Conservation (phyloP, 2,113 vertebrate genomes). For the human region DNA sequence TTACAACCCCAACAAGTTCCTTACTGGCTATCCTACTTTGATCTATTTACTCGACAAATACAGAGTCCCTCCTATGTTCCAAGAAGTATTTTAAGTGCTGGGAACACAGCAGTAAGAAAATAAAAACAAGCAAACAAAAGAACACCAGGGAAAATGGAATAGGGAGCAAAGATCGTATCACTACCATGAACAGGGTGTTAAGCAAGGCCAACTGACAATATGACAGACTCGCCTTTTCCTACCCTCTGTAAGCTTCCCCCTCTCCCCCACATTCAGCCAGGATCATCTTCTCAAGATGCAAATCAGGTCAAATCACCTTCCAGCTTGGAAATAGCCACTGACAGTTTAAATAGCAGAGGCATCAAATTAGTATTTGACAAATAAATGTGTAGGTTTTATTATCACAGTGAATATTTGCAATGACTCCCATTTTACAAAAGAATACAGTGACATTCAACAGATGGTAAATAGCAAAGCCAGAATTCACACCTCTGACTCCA, state of each 20-base stretch:
- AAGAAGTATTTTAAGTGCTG: not conserved
- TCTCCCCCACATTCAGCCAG: not conserved
- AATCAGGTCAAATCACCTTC: not conserved
- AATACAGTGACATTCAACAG: not conserved
- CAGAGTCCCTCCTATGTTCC: not conserved
- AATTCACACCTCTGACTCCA: not conserved
- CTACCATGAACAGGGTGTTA: not conserved
- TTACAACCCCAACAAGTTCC: not conserved
- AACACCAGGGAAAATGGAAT: not conserved
- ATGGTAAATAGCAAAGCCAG: not conserved
- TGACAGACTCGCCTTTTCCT: too few relatives aligned
- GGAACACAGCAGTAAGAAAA: not conserved
- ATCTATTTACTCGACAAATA: not conserved
- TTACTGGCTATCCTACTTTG: not conserved
- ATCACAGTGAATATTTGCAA: not conserved
- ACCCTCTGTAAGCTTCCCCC: not conserved
- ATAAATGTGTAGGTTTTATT: not conserved
- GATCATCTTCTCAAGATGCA: not conserved
- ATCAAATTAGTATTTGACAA: not conserved
- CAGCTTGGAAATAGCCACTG: not conserved
- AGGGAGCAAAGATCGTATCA: not conserved
- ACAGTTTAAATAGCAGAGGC: not conserved
- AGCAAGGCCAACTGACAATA: not conserved
- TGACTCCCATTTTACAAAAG: not conserved
- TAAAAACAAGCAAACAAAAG: not conserved